phyloP scores from a whole-genome alignment of 2,888 invertebrate species.

The Nemotelus nigrinus region DNA sequence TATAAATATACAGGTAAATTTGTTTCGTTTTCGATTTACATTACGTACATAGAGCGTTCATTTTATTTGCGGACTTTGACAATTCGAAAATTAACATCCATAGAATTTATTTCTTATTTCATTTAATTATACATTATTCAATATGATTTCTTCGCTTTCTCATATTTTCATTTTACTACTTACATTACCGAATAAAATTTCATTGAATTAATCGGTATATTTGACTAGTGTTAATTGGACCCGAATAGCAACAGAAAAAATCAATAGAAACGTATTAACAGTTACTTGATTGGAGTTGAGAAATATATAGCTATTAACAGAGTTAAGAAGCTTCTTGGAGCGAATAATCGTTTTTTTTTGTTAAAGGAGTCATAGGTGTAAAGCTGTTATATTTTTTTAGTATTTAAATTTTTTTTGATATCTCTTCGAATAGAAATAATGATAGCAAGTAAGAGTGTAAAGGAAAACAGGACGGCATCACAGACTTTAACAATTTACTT shows the following conservation, averaged over 20 bases:
- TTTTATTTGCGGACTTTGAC: background rate
- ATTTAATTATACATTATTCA: background rate
- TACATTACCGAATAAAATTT: background rate
- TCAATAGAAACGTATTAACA: constrained; percentile 1
- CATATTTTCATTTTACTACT: background rate
- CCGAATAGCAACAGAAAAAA: constrained; percentile 37
- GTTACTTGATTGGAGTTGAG: background rate
- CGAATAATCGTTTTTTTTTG: no score
- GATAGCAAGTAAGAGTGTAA: background rate
- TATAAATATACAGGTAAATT: background rate
- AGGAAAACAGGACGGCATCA: constrained; percentile 45
- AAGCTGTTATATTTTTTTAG: background rate
- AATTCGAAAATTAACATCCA: background rate
- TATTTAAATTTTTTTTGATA: no score
- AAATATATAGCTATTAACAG: no score
- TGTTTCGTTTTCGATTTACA: background rate
- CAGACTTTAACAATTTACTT: constrained; percentile 9
- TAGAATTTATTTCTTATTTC: no score
- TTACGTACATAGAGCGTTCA: background rate
- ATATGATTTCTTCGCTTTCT: background rate
- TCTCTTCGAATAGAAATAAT: no score
- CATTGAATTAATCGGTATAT: background rate
- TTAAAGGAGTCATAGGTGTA: background rate
- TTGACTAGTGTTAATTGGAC: constrained; percentile 37
- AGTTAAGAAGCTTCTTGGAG: no score